Evolutionary conservation across 2,113 vertebrate genomes (phyloP), one percentile per base, ranked within the genome.

Genomic region (Campylomormyrus tamandua): DNA sequence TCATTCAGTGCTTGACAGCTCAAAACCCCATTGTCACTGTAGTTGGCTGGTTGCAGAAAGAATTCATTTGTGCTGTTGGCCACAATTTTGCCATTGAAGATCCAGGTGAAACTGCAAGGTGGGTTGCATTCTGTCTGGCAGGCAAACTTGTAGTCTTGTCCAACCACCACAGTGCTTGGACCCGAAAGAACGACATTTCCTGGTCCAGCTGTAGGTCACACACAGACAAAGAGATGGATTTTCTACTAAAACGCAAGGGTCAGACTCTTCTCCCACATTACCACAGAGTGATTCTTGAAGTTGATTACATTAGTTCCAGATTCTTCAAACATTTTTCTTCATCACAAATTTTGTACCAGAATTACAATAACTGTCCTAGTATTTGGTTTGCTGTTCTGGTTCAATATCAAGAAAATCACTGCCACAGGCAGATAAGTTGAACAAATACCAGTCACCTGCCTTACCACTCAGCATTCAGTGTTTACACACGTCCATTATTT

Each of bases 141-240:
- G 52, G 19, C 27, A 50, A 88, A 88, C 17, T 46, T 31, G 39
- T 88, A 88, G 53, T 88, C 21, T 45, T 88, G 35, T 42, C 87
- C 87, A 62, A 45, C 53, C 39, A 46, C 39, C 87, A 88, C 56
- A 10, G 87, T 88, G 87, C 39, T 88, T 31, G 87, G 87, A 24
- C 87, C 87, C 19, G 0, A 62, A 39, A 88, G 24, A 42, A 62
- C 56, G 5, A 88, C 87, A 46, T 88, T 35, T 88, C 39, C 56
- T 45, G 56, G 87, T 88, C 87, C 87, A 88, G 52, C 87, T 88
- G 87, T 35, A 56, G 50, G n/a, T 84, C 83, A 24, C 85, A 53
- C 5, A 46, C 85, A 87, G 49, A 87, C 49, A 52, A 27, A 87
- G 49, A 88, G 52, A 35, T n/a, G 53, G 70, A 77, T 77, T 62